A percentile compares a stretch with the other conserved stretches of the same genome.
These are phyloP conservation scores for Psilopogon haemacephalus DNA, from an alignment of 2,113 vertebrate species.

Conservation along the genomic window DNA sequence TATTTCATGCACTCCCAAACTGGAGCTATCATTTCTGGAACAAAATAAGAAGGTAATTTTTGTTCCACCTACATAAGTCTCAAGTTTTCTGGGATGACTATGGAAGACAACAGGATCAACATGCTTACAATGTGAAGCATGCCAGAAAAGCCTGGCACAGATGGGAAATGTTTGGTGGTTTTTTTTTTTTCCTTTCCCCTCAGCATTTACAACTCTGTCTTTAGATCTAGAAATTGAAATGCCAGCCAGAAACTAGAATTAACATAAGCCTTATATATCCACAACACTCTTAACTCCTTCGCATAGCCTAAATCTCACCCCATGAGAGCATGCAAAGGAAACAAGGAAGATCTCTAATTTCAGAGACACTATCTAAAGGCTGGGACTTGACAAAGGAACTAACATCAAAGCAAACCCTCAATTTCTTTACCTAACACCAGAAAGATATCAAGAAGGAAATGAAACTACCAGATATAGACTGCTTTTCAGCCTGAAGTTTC, in stretches of 20 bases:
- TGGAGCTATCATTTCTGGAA: neutral
- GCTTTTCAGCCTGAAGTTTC: neutral
- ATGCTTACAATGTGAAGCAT: neutral
- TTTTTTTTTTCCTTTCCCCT: neutral
- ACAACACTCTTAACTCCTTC: neutral
- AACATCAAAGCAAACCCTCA: neutral
- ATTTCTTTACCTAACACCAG: neutral
- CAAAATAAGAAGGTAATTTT: neutral
- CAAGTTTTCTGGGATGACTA: neutral
- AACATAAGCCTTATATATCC: conserved; percentile 3
- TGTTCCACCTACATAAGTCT: neutral
- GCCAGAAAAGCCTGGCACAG: neutral
- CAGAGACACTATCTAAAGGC: neutral
- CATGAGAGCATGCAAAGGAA: neutral
- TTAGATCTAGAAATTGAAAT: conserved; percentile 29
- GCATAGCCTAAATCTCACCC: neutral
- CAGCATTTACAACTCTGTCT: neutral
- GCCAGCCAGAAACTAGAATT: conserved; percentile 11
- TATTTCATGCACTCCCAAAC: neutral
- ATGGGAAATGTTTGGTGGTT: neutral
- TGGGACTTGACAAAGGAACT: neutral
- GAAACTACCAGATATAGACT: neutral
- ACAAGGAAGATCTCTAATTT: neutral
- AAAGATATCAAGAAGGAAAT: neutral
- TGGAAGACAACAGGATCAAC: neutral